A percentile compares a stretch with the other conserved stretches of the same genome.
Evolutionary conservation across 2,888 invertebrate genomes (phyloP).

Genomic region (Cybosia mesomella): DNA sequence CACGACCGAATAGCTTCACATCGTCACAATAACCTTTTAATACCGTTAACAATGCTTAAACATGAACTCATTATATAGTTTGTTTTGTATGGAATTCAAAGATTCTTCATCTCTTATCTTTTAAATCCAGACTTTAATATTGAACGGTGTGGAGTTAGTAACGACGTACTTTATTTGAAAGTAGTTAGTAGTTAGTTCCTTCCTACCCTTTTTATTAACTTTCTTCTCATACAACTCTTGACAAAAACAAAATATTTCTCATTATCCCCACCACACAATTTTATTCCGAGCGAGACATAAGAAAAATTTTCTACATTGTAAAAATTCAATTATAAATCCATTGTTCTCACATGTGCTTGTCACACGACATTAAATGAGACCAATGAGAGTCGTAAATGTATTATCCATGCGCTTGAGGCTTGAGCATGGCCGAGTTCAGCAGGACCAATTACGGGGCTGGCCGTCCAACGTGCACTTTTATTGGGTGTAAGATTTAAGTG

Average conservation of each 20-base stretch:
- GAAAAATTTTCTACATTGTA: conserved; percentile 68
- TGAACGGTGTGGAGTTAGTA: not conserved
- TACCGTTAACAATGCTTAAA: conserved; percentile 29
- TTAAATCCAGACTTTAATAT: not conserved
- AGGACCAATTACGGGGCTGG: conserved; percentile 82
- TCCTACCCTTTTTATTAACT: not conserved
- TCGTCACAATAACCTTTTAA: conserved; percentile 36
- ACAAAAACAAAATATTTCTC: conserved; percentile 12
- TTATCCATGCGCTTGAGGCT: conserved; percentile 64
- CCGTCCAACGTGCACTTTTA: conserved; percentile 80
- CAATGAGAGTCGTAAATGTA: conserved; percentile 84
- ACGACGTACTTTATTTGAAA: not conserved
- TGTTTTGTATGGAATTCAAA: not conserved
- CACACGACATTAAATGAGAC: conserved; percentile 83
- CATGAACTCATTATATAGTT: conserved; percentile 12
- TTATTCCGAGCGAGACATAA: conserved; percentile 26
- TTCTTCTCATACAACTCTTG: not conserved
- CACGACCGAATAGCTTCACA: conserved; percentile 38
- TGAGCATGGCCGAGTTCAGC: conserved; percentile 71
- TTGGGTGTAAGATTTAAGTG: conserved; percentile 86
- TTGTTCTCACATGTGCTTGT: conserved; percentile 78
- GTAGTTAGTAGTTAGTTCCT: too few relatives aligned
- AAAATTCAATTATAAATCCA: conserved; percentile 81
- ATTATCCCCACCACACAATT: conserved; percentile 25
- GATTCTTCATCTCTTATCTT: not conserved